A percentile compares a stretch with the other conserved stretches of the same genome.
These are phyloP conservation scores for Ametastegia equiseti DNA, from an alignment of 2,888 invertebrate species.

Conservation along the genomic window DNA sequence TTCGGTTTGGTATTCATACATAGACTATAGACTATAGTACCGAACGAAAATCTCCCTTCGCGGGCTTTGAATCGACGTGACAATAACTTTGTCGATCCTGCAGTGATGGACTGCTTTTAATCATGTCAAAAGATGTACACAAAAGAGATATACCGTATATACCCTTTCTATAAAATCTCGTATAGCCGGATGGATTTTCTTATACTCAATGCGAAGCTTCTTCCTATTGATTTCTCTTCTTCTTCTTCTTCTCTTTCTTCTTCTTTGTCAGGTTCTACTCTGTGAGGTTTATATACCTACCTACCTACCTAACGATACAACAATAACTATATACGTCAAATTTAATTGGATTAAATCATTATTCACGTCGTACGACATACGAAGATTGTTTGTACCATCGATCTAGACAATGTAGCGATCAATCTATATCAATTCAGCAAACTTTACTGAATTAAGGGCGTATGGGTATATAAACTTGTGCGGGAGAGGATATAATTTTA, in stretches of 20 bases:
- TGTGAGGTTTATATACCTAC: not conserved
- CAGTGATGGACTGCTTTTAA: constrained; percentile 19
- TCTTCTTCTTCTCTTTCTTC: not conserved
- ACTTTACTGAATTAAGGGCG: not conserved
- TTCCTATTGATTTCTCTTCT: not conserved
- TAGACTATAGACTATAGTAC: too few relatives aligned
- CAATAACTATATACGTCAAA: constrained; percentile 16
- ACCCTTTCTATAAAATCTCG: not conserved
- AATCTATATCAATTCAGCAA: constrained; percentile 9
- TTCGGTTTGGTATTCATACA: not conserved
- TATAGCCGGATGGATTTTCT: not conserved
- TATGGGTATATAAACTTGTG: not conserved
- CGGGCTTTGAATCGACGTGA: not conserved
- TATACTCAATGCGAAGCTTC: not conserved
- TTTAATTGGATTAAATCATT: constrained; percentile 25
- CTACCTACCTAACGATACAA: not conserved
- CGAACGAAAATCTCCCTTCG: constrained; percentile 9
- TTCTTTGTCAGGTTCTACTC: not conserved
- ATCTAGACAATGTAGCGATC: constrained; percentile 6
- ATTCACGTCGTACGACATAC: not conserved
- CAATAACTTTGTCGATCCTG: not conserved
- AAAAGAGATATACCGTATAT: not conserved
- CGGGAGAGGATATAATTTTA: constrained; percentile 5
- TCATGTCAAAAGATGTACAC: not conserved
- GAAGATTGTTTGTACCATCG: not conserved